Percentiles rank a stretch among this genome's conserved stretches.
Evolutionary conservation across 2,113 vertebrate genomes (phyloP).

Genomic region (Hydropotes inermis): DNA sequence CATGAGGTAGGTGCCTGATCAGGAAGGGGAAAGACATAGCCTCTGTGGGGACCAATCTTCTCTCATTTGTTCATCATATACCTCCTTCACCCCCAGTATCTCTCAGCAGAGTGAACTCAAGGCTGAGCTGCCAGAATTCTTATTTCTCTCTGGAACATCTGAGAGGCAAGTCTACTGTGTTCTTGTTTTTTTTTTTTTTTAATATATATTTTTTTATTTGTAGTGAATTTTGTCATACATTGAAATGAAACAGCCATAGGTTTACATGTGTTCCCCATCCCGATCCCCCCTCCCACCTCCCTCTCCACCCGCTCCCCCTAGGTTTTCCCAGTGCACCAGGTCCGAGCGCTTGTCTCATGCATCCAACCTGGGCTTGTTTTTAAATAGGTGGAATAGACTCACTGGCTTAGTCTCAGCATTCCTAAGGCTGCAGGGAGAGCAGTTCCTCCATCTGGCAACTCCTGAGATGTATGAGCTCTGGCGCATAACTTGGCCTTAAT

Average conservation of each 20-base stretch:
- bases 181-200: neutral
- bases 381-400: neutral
- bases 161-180: neutral
- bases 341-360: too few species aligned
- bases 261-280: too few species aligned
- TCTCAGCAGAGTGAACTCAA: neutral
- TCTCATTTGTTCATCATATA: neutral
- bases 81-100: neutral
- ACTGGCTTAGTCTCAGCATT: neutral
- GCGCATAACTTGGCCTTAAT: accelerated
- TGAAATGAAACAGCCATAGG: too few species aligned
- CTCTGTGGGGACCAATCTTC: neutral
- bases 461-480: neutral
- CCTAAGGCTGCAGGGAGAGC: neutral
- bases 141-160: neutral
- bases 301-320: too few species aligned
- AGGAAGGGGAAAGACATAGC: neutral
- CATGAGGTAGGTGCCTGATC: neutral
- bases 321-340: too few species aligned
- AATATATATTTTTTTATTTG: too few species aligned
- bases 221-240: too few species aligned
- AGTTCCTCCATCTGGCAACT: too few species aligned
- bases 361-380: too few species aligned
- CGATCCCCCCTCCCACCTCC: too few species aligned
- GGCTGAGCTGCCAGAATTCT: neutral